Percentiles rank a stretch among this genome's conserved stretches.
Conservation (phyloP, 2,113 vertebrate genomes). For the Accipiter cooperii region DNA sequence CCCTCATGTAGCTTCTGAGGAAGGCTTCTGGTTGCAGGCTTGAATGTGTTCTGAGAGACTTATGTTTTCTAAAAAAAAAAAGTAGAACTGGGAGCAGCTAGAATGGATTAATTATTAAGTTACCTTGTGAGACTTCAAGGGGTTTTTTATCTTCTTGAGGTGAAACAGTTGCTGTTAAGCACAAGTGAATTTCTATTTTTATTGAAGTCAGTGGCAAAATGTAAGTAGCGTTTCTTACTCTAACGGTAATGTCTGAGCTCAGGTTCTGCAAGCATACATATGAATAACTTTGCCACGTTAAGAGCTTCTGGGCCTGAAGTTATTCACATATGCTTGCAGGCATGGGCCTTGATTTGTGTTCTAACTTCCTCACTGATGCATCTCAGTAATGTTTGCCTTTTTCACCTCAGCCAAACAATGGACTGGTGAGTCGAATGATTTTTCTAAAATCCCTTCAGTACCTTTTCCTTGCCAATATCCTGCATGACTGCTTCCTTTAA, state of each 20-base stretch:
- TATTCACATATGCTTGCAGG: slow-evolving; percentile 52
- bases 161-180: not conserved
- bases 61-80: not conserved
- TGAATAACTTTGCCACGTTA: not conserved
- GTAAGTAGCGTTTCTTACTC: not conserved
- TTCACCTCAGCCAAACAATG: slow-evolving; percentile 72
- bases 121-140: not conserved
- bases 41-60: not conserved
- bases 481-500: slow-evolving; percentile 59
- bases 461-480: slow-evolving; percentile 6
- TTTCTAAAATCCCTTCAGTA: slow-evolving; percentile 14
- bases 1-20: not conserved
- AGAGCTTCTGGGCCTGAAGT: slow-evolving; percentile 33
- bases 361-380: slow-evolving; percentile 37
- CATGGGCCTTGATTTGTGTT: slow-evolving; percentile 29
- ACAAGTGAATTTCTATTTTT: not conserved
- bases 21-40: not conserved
- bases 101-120: not conserved
- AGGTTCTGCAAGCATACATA: not conserved
- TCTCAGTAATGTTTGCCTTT: slow-evolving; percentile 66
- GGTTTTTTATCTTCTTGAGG: not conserved
- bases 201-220: not conserved
- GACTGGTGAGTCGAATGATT: slow-evolving; percentile 65
- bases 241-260: not conserved
- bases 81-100: not conserved